Percentiles rank a stretch among this genome's conserved stretches.
Conservation (phyloP, 2,113 vertebrate genomes). For the Sturnira hondurensis region DNA sequence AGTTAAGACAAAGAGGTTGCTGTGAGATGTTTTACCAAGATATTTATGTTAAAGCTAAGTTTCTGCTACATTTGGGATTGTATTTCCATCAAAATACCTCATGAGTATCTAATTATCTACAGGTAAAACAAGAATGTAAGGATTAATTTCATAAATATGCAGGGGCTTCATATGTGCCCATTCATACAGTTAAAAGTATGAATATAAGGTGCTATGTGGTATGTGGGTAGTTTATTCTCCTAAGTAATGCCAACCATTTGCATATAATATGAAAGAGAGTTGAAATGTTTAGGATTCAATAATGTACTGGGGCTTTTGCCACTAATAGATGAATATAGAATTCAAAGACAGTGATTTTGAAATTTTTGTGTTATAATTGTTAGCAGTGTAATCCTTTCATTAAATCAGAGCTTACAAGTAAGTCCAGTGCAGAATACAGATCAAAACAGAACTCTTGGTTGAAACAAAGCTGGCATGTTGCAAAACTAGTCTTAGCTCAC, state of each 20-base stretch:
- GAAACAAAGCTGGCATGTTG: neutral
- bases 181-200: neutral
- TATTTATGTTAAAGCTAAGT: neutral
- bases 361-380: slow-evolving; percentile 2
- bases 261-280: neutral
- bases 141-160: neutral
- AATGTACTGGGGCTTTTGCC: neutral
- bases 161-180: neutral
- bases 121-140: neutral
- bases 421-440: neutral
- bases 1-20: neutral
- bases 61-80: neutral
- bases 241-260: neutral
- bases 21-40: slow-evolving; percentile 14
- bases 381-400: slow-evolving; percentile 7
- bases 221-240: neutral
- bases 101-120: slow-evolving; percentile 28
- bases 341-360: neutral
- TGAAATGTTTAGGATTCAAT: slow-evolving; percentile 2
- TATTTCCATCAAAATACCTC: slow-evolving; percentile 21
- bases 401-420: neutral
- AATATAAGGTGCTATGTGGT: neutral
- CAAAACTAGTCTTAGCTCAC: neutral
- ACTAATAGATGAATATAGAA: neutral
- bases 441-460: neutral